Evolutionary conservation across 2,888 invertebrate genomes (phyloP), one percentile per base, ranked within the genome.

Genomic region (Syritta pipiens): DNA sequence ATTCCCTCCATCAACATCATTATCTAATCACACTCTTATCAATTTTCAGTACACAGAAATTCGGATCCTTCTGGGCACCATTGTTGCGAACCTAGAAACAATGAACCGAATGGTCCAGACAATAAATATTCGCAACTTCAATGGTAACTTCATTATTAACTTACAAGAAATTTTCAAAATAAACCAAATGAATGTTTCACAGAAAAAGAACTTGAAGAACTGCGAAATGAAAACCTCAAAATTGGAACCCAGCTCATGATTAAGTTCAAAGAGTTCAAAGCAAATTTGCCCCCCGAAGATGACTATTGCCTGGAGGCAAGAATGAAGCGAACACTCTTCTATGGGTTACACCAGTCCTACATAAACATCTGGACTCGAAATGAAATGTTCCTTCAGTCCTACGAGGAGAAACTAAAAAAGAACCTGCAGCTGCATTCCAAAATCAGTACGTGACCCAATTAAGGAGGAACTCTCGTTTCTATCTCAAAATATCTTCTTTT

Each of bases 101-200:
- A 88, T 88, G 88, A 85, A 84, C 69, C 87, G 88, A 37, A 86
- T 88, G 86, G 84, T 86, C 2, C 88, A 88, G 77, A 84, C 86
- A 1, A 84, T 87, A 19, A 86, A 87, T 71, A 84, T 88, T 62
- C 85, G 87, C 46, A 86, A 86, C 60, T 86, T 88, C 46, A 86
- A 86, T 79, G 88, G 88, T 87, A 83, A 81, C 60, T 71, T 17
- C 1, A 32, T 32, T 32, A 10, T 17, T 37, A 4, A 9, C 35
- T 14, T n/a, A 12, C 12, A 40, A 65, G 20, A 6, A 9, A 10
- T 14, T 5, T 1, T 3, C 19, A 7, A 32, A 30, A 12, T 1
- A n/a, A n/a, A n/a, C n/a, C n/a, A n/a, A n/a, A n/a, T n/a, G n/a
- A n/a, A n/a, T n/a, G n/a, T n/a, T n/a, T n/a, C n/a, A 7, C 40